Evolutionary conservation across 1,140 invertebrate species (phyloP), one percentile per base, ranked within the genome.

Genomic region (Pogonomyrmex californicus): DNA sequence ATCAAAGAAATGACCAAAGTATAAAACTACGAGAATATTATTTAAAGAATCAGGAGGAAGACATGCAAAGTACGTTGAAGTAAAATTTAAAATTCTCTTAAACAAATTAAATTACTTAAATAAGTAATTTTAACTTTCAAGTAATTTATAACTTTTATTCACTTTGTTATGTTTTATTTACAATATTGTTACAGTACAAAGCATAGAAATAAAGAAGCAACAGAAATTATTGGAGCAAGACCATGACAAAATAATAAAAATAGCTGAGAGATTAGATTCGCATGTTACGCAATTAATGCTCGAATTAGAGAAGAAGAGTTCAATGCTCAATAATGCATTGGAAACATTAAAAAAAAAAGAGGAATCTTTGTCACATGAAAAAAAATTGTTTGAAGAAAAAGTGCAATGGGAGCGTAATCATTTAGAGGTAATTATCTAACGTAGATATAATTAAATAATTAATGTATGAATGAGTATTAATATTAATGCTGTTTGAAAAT

Each of bases 331-430:
- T 33, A 91, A 94, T 60, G 83, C 82, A 47, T 91, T 95, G 91
- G 92, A 93, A 86, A 89, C 81, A 23, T 33, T 94, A 23, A 92
- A 91, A 66, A 90, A 87, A 3, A 91, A 85, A 77, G 92, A 94
- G 88, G 87, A 93, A 62, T 71, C 81, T 9, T 76, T 95, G 9
- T 77, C 92, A 0, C 91, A 85, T 49, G 95, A 95, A 56, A 93
- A 90, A 87, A 93, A 95, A 87, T 86, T 94, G 14, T 92, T 95
- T 51, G 86, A 92, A 44, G 93, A 95, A 54, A 94, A 95, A 79
- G 91, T 88, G 10, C 93, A 93, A 63, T 95, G 93, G 94, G 94
- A 95, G 81, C 91, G 91, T 23, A 85, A 93, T 78, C 91, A 94
- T 88, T 86, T 94, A 63, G 91, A 95, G 87, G 94, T 94, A 79